Conservation (phyloP, 2,888 invertebrate genomes). For the Polydrusus pterygomalis region DNA sequence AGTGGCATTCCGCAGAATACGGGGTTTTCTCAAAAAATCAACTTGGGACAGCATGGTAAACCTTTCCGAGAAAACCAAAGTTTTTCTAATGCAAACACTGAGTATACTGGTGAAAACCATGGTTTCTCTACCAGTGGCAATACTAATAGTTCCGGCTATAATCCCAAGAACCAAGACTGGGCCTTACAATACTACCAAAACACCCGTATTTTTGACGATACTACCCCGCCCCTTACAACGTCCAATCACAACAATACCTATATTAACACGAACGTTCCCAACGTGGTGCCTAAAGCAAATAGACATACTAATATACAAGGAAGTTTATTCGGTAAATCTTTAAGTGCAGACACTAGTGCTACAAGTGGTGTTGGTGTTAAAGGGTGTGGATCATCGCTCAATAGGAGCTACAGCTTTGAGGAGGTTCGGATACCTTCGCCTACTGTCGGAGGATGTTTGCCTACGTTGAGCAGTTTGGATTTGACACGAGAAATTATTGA, state of each 20-base stretch:
- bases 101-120: background rate
- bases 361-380: constrained; percentile 34
- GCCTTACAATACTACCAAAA: constrained; percentile 46
- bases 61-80: background rate
- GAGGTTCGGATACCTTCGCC: constrained; percentile 59
- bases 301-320: constrained; percentile 4
- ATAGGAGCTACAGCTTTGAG: constrained; percentile 59
- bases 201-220: constrained; percentile 39
- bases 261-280: constrained; percentile 7
- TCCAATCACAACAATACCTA: background rate
- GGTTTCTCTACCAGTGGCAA: background rate
- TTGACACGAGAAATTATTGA: constrained; percentile 62
- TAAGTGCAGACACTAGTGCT: constrained; percentile 28
- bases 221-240: constrained; percentile 25
- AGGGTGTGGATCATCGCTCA: constrained; percentile 38
- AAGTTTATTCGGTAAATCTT: background rate
- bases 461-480: constrained; percentile 63
- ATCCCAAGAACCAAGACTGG: constrained; percentile 29
- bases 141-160: constrained; percentile 4
- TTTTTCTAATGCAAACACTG: background rate
- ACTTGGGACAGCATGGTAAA: background rate
- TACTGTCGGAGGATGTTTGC: constrained; percentile 56
- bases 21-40: background rate
- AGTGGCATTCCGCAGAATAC: background rate
- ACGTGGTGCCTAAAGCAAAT: constrained; percentile 14